Evolutionary conservation across 2,113 vertebrate species (phyloP).

Genomic region (Mellivora capensis): DNA sequence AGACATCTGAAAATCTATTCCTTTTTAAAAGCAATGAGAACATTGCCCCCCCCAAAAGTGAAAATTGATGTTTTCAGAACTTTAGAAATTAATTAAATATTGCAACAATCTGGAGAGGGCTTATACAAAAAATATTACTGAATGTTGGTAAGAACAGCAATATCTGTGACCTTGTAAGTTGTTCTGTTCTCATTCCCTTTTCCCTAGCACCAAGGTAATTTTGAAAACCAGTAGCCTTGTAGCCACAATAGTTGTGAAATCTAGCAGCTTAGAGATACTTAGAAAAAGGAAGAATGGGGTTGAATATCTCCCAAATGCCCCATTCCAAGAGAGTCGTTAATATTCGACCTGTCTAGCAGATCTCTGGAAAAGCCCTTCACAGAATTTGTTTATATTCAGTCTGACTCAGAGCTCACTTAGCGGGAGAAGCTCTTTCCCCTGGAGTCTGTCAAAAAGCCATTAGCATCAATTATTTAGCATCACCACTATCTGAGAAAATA

Average conservation of each 20-base stretch:
- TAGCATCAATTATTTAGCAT: neutral
- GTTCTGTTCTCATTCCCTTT: neutral
- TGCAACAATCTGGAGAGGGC: neutral
- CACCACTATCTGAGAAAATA: neutral
- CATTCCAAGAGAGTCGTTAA: neutral
- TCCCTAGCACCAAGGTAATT: neutral
- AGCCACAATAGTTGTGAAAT: neutral
- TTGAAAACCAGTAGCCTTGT: neutral
- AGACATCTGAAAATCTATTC: neutral
- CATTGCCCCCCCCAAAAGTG: neutral
- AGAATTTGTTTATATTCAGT: neutral
- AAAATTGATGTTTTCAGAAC: neutral
- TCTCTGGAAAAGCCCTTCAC: neutral
- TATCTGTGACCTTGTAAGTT: neutral
- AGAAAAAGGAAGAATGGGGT: neutral
- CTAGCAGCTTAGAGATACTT: neutral
- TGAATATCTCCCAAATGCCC: neutral
- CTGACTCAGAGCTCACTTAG: neutral
- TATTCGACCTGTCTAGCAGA: neutral
- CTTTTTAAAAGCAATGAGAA: neutral
- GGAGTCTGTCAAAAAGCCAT: neutral
- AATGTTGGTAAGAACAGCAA: neutral
- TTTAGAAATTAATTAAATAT: neutral
- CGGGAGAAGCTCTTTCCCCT: neutral
- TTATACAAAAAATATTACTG: neutral